phyloP scores from a whole-genome alignment of 2,797 vertebrate species.

The Nyctibius grandis region DNA sequence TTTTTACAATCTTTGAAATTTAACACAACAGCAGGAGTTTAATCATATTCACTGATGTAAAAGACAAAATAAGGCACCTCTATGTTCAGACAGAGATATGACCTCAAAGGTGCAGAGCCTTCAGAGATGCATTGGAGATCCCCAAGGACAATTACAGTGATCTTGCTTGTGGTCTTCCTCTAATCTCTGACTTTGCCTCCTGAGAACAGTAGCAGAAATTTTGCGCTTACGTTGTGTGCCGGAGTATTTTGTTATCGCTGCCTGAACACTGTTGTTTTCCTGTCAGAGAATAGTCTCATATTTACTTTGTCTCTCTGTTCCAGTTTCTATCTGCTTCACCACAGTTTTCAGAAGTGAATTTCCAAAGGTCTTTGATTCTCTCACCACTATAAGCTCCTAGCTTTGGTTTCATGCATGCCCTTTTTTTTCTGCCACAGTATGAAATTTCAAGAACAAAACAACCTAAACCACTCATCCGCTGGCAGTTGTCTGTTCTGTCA shows the following conservation, averaged over 20 bases:
- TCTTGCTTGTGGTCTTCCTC: neutral
- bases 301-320: neutral
- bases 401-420: neutral
- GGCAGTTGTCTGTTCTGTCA: slow-evolving; percentile 35
- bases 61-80: slow-evolving; percentile 77
- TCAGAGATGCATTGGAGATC: slow-evolving; percentile 14
- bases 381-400: fast-evolving
- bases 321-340: neutral
- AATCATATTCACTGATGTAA: slow-evolving; percentile 73
- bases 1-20: slow-evolving; percentile 79
- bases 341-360: neutral
- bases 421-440: neutral
- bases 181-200: neutral
- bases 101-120: slow-evolving; percentile 62
- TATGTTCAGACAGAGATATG: slow-evolving; percentile 62
- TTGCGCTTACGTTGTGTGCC: neutral
- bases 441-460: neutral
- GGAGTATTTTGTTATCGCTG: neutral
- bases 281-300: neutral
- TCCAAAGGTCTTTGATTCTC: slow-evolving; percentile 1
- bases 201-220: neutral
- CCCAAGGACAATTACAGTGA: neutral
- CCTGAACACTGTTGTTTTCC: neutral
- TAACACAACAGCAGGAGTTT: slow-evolving; percentile 75
- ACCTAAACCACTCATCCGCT: neutral